Evolutionary conservation across 2,888 invertebrate species (phyloP), one percentile per base, ranked within the genome.

Genomic region (Brachyptera risi): DNA sequence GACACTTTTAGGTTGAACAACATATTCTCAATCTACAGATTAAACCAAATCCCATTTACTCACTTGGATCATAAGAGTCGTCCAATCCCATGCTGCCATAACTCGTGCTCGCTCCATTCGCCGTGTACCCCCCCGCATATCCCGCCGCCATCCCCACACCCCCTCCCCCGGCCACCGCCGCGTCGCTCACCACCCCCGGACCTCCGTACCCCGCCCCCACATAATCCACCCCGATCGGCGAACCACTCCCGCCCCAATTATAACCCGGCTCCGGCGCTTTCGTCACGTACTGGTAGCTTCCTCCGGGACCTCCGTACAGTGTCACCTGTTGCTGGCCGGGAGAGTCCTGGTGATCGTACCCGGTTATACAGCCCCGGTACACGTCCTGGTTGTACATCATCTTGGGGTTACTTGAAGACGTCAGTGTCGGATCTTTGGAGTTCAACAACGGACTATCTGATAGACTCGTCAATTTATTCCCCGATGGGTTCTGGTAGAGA

Each of bases 401-500:
- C 17, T 54, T 60, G 11, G 63, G 24, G 40, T 62, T 63, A 35
- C 61, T 80, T 0, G 85, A 81, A 0, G 86, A 83, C 0, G 83
- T 81, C 56, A 87, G 75, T 50, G 85, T 85, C n/a, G 87, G 86
- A 72, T 86, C 86, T 66, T 84, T 83, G 23, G 59, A 61, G 72
- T 83, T 84, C 69, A 84, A 76, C 61, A 83, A 77, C 68, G 80
- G 79, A 1, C 77, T 77, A 0, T 17, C 81, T 80, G 62, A 80
- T 78, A 61, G 59, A 3, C 59, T 56, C n/a, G n/a, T n/a, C 23
- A 54, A 59, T 9, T 65, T 61, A 49, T 65, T 65, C 66, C 75
- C 74, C n/a, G 76, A 75, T 63, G 76, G 75, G 65, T 74, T 76
- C 1, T 67, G 63, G 1, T 65, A 61, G 2, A 66, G 59, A 49